Base-by-base conservation (phyloP, 1,140 invertebrate species). In the Drosophila arizonae region DNA sequence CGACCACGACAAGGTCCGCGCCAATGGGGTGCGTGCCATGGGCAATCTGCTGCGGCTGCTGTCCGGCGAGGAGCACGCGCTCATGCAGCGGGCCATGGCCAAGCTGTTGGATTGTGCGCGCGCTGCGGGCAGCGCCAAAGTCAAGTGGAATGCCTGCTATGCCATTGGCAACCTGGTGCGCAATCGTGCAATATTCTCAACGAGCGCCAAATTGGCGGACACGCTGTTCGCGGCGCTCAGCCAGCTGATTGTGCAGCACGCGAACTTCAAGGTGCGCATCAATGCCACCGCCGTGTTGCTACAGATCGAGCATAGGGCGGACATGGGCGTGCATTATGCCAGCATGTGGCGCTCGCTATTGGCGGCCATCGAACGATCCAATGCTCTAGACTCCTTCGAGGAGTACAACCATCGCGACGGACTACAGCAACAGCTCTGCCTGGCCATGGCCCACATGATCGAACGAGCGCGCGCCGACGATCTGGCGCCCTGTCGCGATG, bases 71-170 rank as follows among this genome's bases (percentile, higher is more conserved):
- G 65, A 33, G 17, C 72, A 92, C 68, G 78, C 86, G n/a, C 91
- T 94, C 39, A 92, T 94, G 64, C 92, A 93, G 61, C 77, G 90
- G 8, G 94, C 93, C 11, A 93, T 96, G 61, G 91, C 93, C 64
- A 93, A 94, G 55, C 92, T 98, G 21, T 92, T 96, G 56, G 94
- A 95, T 73, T 95, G 94, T 86, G 93, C 95, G 21, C 94, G 92
- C 1, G 93, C 93, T 30, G 95, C 95, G 41, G 94, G 93, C 54
- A 95, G 96, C 79, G 96, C 97, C 94, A 97, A 97, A 92, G 96
- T 97, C 8, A 94, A 96, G 51, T 98, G 97, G 97, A 98, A 98
- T 92, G 95, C 97, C 9, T 98, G 97, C 89, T 96, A 97, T 91
- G 96, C 97, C 13, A 90, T 97, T 11, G 96, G 96, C 21, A 96